These are phyloP conservation scores for Falcaria lacertinaria DNA, from an alignment of 2,888 invertebrate genomes.

Conservation along the genomic window DNA sequence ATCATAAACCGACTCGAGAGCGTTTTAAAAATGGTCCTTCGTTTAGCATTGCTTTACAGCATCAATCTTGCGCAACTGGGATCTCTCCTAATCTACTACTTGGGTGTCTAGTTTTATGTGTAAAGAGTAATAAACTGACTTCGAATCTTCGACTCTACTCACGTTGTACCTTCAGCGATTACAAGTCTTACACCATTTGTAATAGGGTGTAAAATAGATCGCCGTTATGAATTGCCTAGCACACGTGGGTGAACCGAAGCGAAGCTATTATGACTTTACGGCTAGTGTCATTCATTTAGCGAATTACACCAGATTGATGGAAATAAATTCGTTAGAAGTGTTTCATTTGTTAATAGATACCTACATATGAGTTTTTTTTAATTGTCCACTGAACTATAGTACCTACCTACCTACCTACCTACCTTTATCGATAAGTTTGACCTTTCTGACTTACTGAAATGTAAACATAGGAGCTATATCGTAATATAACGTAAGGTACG, in stretches of 20 bases:
- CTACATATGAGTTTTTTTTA: too few species aligned
- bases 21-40: slow-evolving; percentile 64
- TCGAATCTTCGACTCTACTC: slow-evolving; percentile 36
- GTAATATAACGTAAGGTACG: too few species aligned
- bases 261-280: slow-evolving; percentile 59
- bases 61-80: slow-evolving; percentile 55
- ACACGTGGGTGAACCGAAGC: slow-evolving; percentile 65
- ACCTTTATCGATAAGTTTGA: too few species aligned
- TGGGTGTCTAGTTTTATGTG: slow-evolving; percentile 75
- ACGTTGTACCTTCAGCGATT: slow-evolving; percentile 16
- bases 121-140: slow-evolving; percentile 62
- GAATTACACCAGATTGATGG: slow-evolving; percentile 53
- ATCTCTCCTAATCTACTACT: slow-evolving; percentile 67
- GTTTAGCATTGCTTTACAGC: slow-evolving; percentile 41
- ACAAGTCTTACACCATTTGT: slow-evolving; percentile 27
- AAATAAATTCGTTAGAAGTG: slow-evolving; percentile 16
- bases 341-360: too few species aligned
- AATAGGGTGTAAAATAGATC: slow-evolving; percentile 18
- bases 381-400: too few species aligned
- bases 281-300: slow-evolving; percentile 68
- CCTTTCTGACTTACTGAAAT: too few species aligned
- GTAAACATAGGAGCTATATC: too few species aligned
- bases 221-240: slow-evolving; percentile 11
- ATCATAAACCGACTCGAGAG: slow-evolving; percentile 58
- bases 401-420: too few species aligned